Base-by-base conservation (phyloP, 1,140 invertebrate genomes). In the Drosophila elegans region DNA sequence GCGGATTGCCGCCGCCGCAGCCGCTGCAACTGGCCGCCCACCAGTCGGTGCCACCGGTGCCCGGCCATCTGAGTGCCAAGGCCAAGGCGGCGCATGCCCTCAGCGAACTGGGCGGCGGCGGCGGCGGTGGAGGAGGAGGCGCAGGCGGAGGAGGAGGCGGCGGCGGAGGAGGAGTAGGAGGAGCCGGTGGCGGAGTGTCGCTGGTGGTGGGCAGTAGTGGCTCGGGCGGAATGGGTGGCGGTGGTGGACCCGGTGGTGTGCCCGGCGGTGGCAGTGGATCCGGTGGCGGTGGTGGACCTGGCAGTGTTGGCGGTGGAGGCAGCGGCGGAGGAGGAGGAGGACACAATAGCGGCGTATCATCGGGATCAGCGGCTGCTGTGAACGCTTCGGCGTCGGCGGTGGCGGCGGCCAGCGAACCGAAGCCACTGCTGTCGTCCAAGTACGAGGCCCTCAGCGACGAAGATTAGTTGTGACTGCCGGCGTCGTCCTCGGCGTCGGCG, bases 361-460 rank as follows among this genome's bases (percentile, higher is more conserved):
- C 45, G 91, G 93, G 63, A 27, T 16, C 67, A 16, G 42, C 51
- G 0, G 51, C 39, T 27, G 49, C 91, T 90, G 16, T 41, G 4
- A 57, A 45, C 0, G 93, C 73, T 6, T 67, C 60, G 12, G 83
- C 60, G 0, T 71, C 75, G 2, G 44, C 93, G 3, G 59, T 48
- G 12, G 67, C 75, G 11, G 77, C 83, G 13, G 48, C 93, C 16
- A 93, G 93, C 41, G 96, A 97, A 93, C 96, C 96, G 21, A 96
- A 96, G 81, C 96, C 96, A 34, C 93, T 97, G 51, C 94, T 97
- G 80, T 96, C 96, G 16, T 95, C 96, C 61, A 96, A 97, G 92
- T 97, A 97, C 92, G 97, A 97, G 93, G 96, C 96, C 21, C 94
- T 97, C 2, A 97, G 96, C 59, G 97, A 97, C 93, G 97, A 97